phyloP scores from a whole-genome alignment of 1,140 invertebrate genomes.

The Portunus trituberculatus region DNA sequence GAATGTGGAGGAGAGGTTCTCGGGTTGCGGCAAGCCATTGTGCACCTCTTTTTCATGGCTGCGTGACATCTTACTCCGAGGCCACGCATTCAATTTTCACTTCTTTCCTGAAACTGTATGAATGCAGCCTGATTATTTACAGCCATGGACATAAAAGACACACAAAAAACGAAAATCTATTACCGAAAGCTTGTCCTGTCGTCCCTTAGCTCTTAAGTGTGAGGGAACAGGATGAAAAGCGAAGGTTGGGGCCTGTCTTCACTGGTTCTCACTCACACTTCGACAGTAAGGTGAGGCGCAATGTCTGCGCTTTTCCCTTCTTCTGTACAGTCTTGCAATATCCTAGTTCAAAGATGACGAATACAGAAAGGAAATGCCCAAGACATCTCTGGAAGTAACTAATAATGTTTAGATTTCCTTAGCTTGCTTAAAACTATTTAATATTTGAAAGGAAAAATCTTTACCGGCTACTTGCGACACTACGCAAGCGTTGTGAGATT shows the following conservation, averaged over 20 bases:
- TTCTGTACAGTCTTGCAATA: not conserved
- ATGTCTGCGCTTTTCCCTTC: not conserved
- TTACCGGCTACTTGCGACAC: too few species aligned
- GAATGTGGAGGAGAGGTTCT: constrained; percentile 51
- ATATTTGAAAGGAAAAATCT: not conserved
- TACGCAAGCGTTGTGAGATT: too few species aligned
- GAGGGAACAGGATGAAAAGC: not conserved
- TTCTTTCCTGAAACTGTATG: not conserved
- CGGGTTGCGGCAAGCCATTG: constrained; percentile 52
- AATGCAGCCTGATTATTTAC: constrained; percentile 27
- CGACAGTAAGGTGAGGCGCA: not conserved
- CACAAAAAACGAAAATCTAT: not conserved
- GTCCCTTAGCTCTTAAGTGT: not conserved
- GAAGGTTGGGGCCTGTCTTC: not conserved
- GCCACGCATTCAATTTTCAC: constrained; percentile 35
- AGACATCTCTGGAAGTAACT: not conserved
- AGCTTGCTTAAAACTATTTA: too few species aligned
- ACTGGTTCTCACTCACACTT: not conserved
- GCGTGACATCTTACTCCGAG: constrained; percentile 58
- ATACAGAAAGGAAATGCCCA: not conserved
- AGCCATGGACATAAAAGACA: not conserved
- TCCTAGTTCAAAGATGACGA: not conserved
- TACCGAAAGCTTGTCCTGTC: not conserved
- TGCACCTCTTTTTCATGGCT: constrained; percentile 44
- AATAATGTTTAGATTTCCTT: not conserved